phyloP scores from a whole-genome alignment of 2,113 vertebrate species.

The Chaetops frenatus region DNA sequence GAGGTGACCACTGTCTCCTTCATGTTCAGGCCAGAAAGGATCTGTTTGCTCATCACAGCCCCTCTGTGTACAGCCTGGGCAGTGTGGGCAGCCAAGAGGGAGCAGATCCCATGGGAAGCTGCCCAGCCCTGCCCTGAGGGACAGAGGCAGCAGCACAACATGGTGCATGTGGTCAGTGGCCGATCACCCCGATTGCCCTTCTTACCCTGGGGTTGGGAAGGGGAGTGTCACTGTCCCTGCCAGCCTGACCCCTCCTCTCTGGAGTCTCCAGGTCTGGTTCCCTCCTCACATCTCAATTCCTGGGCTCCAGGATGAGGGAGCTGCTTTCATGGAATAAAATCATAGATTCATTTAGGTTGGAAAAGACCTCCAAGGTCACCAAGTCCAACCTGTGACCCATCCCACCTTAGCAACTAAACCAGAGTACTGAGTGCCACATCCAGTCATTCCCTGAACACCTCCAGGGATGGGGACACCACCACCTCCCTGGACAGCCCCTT shows the following conservation, averaged over 20 bases:
- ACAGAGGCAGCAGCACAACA: background rate
- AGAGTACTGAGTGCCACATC: background rate
- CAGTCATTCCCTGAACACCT: background rate
- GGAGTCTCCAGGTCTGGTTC: rapidly evolving
- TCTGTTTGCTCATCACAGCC: rapidly evolving
- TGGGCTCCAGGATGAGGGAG: background rate
- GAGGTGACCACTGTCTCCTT: background rate
- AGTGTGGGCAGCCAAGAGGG: background rate
- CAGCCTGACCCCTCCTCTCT: background rate
- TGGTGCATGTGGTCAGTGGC: rapidly evolving
- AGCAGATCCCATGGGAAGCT: background rate
- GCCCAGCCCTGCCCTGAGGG: background rate
- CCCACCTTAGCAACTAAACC: background rate
- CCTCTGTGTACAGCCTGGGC: rapidly evolving
- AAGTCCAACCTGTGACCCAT: background rate
- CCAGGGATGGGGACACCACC: background rate
- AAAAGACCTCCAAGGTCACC: background rate
- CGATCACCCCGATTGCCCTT: rapidly evolving
- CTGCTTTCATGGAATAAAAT: background rate
- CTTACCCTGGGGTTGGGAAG: rapidly evolving
- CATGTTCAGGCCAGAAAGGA: background rate
- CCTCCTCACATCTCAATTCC: background rate
- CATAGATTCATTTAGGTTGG: background rate
- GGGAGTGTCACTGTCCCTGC: background rate
- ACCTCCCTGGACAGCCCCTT: background rate